Base-by-base conservation (phyloP, 2,113 vertebrate species). In the Thomomys bottae region DNA sequence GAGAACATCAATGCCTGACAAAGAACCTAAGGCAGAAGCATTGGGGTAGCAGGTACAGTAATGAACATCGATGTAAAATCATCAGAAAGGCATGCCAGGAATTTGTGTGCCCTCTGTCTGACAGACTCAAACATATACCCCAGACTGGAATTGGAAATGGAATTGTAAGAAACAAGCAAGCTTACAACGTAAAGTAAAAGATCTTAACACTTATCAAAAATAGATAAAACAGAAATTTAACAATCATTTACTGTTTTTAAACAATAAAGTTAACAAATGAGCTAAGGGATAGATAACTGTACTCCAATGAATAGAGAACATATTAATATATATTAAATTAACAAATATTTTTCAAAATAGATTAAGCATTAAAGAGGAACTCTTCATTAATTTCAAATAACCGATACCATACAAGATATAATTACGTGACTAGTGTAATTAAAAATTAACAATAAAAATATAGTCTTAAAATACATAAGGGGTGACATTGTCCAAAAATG, bases 241-340 rank as follows among this genome's bases (percentile, higher is more conserved):
- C 66, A 86, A 86, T 10, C 14, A 87, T 67, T 89, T 61, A 71
- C 6, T 42, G 82, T 32, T 82, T 54, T 54, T 89, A 38, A 86
- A 86, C 15, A 24, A 85, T 24, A 89, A 77, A 93, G 75, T 67
- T 42, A 88, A 88, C 78, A 84, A 68, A 64, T 7, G 67, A 87
- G 45, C 28, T 40, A 72, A 30, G 32, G 24, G 30, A 61, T 45
- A 67, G 36, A 59, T 40, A 61, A 75, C 34, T 76, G 10, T 12
- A 49, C 88, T 11, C 70, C 36, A n/a, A 84, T 10, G 66, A 89
- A 88, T 21, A 76, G 32, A 86, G 26, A 77, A 49, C 21, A 28
- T 40, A 71, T 70, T 76, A 77, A 83, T 82, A 64, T 83, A 78
- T 86, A 72, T 63, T 17, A 15, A 54, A 54, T 54, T 54, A 54